These are phyloP conservation scores for Ciconia boyciana DNA, from an alignment of 2,113 vertebrate genomes.

Conservation along the genomic window DNA sequence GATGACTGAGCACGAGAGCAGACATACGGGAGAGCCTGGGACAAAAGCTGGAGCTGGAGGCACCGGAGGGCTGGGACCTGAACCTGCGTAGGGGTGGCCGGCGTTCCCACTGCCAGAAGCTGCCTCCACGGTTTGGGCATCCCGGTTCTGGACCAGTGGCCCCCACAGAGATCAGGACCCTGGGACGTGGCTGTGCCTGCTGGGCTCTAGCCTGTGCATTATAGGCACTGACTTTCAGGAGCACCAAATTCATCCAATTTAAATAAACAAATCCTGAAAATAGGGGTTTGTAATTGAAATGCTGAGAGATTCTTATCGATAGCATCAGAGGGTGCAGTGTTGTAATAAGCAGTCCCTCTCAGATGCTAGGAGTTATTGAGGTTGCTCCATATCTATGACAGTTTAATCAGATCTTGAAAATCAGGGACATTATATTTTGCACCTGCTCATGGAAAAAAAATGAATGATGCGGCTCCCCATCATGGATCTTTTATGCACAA, in stretches of 20 bases:
- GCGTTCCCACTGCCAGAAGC: not conserved
- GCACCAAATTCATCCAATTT: slow-evolving; percentile 2
- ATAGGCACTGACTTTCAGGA: not conserved
- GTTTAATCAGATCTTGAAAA: slow-evolving; percentile 71
- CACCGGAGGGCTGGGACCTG: not conserved
- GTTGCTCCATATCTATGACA: slow-evolving; percentile 50
- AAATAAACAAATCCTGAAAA: slow-evolving; percentile 51
- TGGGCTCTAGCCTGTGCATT: not conserved
- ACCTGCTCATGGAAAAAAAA: slow-evolving; percentile 59
- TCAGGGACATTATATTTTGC: slow-evolving; percentile 55
- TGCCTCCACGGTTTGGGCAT: not conserved
- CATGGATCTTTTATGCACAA: slow-evolving; percentile 14
- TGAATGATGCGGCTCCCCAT: not conserved
- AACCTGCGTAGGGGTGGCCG: accelerated
- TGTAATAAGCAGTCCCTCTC: slow-evolving; percentile 17
- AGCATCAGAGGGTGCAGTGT: not conserved
- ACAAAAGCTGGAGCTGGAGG: not conserved
- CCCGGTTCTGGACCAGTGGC: not conserved
- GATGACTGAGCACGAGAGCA: not conserved
- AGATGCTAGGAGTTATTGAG: slow-evolving; percentile 44
- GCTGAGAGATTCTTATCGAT: slow-evolving; percentile 9
- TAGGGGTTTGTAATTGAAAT: not conserved
- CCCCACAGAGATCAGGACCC: not conserved
- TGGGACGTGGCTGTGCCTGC: not conserved
- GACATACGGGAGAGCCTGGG: not conserved